A percentile compares a stretch with the other conserved stretches of the same genome.
phyloP scores from a whole-genome alignment of 2,113 vertebrate species.

The Procavia capensis region DNA sequence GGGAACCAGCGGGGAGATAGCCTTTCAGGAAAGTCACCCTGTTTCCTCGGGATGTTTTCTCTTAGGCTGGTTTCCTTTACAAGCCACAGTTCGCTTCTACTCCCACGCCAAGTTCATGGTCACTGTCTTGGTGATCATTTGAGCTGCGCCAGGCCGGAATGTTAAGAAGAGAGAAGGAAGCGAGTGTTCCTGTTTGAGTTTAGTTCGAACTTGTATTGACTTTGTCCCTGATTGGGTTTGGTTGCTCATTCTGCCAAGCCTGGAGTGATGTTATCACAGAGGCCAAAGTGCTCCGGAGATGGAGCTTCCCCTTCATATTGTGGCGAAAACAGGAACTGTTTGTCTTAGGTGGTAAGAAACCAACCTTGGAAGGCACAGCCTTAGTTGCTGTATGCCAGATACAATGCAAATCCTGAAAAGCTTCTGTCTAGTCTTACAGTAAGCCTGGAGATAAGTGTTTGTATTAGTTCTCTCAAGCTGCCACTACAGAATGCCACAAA shows the following conservation, averaged over 20 bases:
- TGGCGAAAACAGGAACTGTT: background rate
- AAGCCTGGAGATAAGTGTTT: background rate
- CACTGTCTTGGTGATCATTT: background rate
- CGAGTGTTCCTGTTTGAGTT: rapidly evolving
- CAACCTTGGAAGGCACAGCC: background rate
- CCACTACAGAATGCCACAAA: background rate
- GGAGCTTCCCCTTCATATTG: background rate
- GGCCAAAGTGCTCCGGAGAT: background rate
- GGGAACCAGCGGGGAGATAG: background rate
- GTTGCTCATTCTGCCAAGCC: background rate
- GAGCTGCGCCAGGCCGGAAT: background rate
- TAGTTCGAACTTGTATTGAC: background rate
- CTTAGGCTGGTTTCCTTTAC: conserved; percentile 70
- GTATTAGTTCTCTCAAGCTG: background rate
- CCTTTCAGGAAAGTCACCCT: conserved; percentile 14
- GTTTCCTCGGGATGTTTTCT: conserved; percentile 54
- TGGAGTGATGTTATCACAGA: background rate
- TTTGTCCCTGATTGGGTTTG: background rate
- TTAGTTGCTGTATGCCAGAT: background rate
- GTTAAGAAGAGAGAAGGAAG: background rate
- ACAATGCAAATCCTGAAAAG: background rate
- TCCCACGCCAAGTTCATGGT: background rate
- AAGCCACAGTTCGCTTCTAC: conserved; percentile 36
- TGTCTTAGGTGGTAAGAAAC: background rate
- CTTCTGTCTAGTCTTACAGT: background rate